These are phyloP conservation scores for Sula dactylatra DNA, from an alignment of 2,113 vertebrate genomes.

Conservation along the genomic window DNA sequence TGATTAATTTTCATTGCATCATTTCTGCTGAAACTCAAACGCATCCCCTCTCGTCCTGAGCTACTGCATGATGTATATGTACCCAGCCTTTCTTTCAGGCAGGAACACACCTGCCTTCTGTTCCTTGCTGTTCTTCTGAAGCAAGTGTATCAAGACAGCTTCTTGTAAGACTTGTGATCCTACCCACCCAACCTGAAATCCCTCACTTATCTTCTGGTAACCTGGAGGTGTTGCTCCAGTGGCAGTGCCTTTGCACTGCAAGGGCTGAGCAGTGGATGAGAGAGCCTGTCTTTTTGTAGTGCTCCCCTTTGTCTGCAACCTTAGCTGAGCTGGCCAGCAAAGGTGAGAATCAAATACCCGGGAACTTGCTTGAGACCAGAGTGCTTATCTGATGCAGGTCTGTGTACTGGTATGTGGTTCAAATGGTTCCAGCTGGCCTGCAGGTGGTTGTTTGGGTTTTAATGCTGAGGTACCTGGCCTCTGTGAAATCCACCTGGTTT, in stretches of 20 bases:
- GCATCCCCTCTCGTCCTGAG: neutral
- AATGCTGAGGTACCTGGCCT: neutral
- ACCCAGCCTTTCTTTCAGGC: neutral
- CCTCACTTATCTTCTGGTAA: neutral
- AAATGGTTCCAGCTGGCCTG: neutral
- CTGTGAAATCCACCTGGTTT: neutral
- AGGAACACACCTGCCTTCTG: neutral
- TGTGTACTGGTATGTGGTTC: neutral
- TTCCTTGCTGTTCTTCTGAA: neutral
- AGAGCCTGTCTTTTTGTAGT: neutral
- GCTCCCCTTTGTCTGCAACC: neutral
- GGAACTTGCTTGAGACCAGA: neutral
- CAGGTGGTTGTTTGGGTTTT: neutral
- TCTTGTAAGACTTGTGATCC: neutral
- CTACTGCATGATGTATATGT: neutral
- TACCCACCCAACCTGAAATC: neutral
- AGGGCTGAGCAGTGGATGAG: neutral
- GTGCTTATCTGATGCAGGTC: neutral
- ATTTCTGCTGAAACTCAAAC: neutral
- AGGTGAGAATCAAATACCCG: neutral
- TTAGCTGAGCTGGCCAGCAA: neutral
- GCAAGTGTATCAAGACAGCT: neutral
- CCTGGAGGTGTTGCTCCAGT: neutral
- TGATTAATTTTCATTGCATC: neutral
- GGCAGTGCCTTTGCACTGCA: neutral